phyloP scores from a whole-genome alignment of 2,797 vertebrate genomes.

The Hyperoplus lanceolatus region DNA sequence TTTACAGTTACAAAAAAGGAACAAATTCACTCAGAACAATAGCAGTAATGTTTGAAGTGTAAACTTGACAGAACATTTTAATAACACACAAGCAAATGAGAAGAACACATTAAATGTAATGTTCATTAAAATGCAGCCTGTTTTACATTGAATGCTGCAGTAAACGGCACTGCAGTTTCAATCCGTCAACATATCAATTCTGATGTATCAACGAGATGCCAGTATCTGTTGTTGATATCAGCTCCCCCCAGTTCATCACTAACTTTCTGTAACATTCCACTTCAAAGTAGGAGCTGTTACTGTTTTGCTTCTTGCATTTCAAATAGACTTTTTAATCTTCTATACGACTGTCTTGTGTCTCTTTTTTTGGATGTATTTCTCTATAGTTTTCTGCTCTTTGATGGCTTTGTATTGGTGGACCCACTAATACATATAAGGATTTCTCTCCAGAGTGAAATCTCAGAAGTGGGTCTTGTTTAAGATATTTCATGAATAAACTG shows the following conservation, averaged over 20 bases:
- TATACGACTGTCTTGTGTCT: conserved; percentile 16
- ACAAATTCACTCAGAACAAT: not conserved
- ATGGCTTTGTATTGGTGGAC: not conserved
- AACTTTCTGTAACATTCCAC: conserved; percentile 46
- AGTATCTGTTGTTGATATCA: not conserved
- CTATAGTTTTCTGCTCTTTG: conserved; percentile 5
- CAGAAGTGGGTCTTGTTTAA: conserved; percentile 6
- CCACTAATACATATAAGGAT: not conserved
- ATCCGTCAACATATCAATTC: not conserved
- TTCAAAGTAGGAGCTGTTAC: conserved; percentile 22
- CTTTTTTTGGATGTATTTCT: conserved; percentile 8
- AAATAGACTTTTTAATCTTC: conserved; percentile 45
- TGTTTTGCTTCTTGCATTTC: conserved; percentile 34
- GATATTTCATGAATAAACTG: conserved; percentile 47
- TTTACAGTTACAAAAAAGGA: not conserved
- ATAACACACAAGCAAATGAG: not conserved
- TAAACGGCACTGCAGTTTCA: not conserved
- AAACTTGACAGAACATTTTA: not conserved
- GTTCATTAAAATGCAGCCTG: not conserved
- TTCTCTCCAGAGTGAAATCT: conserved; percentile 14
- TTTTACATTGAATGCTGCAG: not conserved
- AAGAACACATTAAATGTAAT: not conserved
- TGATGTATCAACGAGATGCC: not conserved
- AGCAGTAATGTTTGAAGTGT: not conserved
- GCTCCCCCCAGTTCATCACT: not conserved